A percentile compares a stretch with the other conserved stretches of the same genome.
These are phyloP conservation scores for Euglossa dilemma DNA, from an alignment of 1,140 invertebrate species.

Conservation along the genomic window DNA sequence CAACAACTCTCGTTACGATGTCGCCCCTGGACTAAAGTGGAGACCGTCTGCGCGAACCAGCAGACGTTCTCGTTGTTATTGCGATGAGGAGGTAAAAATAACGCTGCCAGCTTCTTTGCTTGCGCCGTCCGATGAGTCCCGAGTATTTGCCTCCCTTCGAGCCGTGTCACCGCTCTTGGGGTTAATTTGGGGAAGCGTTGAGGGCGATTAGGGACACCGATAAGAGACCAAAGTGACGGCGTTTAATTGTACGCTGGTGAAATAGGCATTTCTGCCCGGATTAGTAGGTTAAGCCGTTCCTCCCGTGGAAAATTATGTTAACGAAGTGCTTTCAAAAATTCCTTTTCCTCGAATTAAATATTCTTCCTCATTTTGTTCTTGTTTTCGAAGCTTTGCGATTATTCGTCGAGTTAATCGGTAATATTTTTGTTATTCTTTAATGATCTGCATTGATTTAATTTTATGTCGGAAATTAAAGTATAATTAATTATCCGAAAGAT, in stretches of 20 bases:
- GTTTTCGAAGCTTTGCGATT: too few relatives aligned
- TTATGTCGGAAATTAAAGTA: too few relatives aligned
- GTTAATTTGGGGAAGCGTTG: constrained; percentile 3
- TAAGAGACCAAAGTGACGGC: background rate
- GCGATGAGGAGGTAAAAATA: constrained; percentile 60
- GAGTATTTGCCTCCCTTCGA: background rate
- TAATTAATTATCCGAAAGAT: too few relatives aligned
- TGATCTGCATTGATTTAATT: too few relatives aligned
- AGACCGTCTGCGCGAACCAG: constrained; percentile 50
- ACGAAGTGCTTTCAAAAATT: too few relatives aligned
- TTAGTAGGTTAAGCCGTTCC: background rate
- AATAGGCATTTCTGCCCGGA: background rate
- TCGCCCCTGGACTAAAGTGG: constrained; percentile 54
- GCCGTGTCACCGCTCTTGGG: background rate
- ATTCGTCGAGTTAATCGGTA: too few relatives aligned
- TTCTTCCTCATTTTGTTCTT: too few relatives aligned
- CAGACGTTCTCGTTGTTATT: constrained; percentile 65
- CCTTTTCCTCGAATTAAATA: too few relatives aligned
- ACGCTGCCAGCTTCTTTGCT: constrained; percentile 40
- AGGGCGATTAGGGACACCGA: background rate
- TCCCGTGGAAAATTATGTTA: too few relatives aligned
- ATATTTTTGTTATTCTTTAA: too few relatives aligned
- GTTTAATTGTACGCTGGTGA: background rate
- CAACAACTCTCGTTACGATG: constrained; percentile 69
- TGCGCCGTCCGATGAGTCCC: constrained; percentile 1